Evolutionary conservation across 1,140 invertebrate genomes (phyloP).

Genomic region (Euura saliciscinereae): DNA sequence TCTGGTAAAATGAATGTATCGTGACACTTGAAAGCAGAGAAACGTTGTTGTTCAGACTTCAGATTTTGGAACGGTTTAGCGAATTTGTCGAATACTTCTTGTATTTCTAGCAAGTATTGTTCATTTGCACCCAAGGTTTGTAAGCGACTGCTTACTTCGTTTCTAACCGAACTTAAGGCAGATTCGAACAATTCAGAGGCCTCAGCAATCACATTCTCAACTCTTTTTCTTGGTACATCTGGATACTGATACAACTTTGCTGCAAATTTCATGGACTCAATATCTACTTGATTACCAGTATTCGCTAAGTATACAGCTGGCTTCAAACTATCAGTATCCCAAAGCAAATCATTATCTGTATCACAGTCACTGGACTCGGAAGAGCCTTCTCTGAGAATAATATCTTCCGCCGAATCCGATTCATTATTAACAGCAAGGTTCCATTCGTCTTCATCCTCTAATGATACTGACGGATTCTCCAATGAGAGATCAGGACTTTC

Average conservation of each 20-base stretch:
- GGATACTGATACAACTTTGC: background rate
- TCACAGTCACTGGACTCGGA: too few species aligned
- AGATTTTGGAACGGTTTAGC: conserved; percentile 17
- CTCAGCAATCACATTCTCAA: background rate
- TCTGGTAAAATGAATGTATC: conserved; percentile 21
- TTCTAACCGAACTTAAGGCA: background rate
- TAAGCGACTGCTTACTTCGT: background rate
- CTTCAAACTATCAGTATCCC: too few species aligned
- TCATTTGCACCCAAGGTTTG: background rate
- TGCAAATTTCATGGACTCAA: background rate
- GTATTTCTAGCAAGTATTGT: background rate
- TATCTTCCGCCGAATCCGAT: background rate
- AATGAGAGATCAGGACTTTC: too few species aligned
- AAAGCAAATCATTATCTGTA: too few species aligned
- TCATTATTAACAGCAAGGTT: too few species aligned
- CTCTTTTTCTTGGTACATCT: background rate
- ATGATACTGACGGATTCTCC: too few species aligned
- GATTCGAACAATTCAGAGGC: background rate
- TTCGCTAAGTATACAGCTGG: too few species aligned
- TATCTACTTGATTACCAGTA: background rate
- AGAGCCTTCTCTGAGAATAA: too few species aligned
- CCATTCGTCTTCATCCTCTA: too few species aligned
- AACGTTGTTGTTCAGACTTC: conserved; percentile 23
- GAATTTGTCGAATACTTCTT: conserved; percentile 10
- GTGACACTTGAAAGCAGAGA: conserved; percentile 20